Conservation (phyloP, 2,888 invertebrate species). For the Catocala sponsa region DNA sequence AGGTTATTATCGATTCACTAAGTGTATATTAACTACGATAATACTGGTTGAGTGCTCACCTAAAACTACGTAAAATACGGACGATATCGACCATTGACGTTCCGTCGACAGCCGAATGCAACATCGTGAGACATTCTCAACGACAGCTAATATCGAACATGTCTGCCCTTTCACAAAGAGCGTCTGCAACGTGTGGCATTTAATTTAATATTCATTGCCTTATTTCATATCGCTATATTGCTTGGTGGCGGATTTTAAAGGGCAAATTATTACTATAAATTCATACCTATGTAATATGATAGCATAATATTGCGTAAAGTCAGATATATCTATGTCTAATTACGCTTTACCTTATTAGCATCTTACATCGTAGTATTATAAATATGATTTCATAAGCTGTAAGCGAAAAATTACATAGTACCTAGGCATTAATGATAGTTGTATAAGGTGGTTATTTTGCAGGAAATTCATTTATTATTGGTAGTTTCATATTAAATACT, state of each 20-base stretch:
- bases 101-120: slow-evolving; percentile 41
- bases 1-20: slow-evolving; percentile 17
- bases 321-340: slow-evolving; percentile 26
- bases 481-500: neutral
- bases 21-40: slow-evolving; percentile 10
- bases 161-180: slow-evolving; percentile 65
- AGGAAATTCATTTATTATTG: slow-evolving; percentile 11
- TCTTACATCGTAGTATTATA: slow-evolving; percentile 37
- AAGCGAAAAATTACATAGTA: slow-evolving; percentile 18
- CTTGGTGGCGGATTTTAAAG: slow-evolving; percentile 57
- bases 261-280: slow-evolving; percentile 50
- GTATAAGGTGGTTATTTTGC: neutral
- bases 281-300: slow-evolving; percentile 19
- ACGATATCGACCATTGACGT: slow-evolving; percentile 34
- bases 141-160: slow-evolving; percentile 48
- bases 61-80: slow-evolving; percentile 39
- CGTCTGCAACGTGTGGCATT: slow-evolving; percentile 65
- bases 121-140: slow-evolving; percentile 44
- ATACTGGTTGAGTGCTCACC: slow-evolving; percentile 22
- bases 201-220: slow-evolving; percentile 64
- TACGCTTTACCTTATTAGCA: slow-evolving; percentile 27
- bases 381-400: slow-evolving; percentile 18
- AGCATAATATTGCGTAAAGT: slow-evolving; percentile 18
- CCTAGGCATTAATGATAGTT: too few relatives aligned
- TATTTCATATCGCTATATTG: slow-evolving; percentile 52